Evolutionary conservation across 2,797 vertebrate genomes (phyloP), one percentile per base, ranked within the genome.

Genomic region (Sphenodon punctatus): DNA sequence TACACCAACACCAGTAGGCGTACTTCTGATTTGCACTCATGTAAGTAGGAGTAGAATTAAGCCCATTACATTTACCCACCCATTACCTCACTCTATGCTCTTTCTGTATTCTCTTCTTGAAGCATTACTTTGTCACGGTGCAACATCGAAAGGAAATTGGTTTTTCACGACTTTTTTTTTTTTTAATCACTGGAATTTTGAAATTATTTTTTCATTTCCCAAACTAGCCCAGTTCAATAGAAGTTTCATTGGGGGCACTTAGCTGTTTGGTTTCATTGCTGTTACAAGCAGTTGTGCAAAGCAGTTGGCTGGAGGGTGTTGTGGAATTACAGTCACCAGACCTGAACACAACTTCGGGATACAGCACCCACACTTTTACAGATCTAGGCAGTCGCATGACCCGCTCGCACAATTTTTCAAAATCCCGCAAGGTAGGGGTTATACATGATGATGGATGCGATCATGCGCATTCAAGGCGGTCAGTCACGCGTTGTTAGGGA

Each of bases 321-420:
- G 45, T 45, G 10, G 45, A 46, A 46, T 46, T 30, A 19, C 22
- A 53, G 4, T 20, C 0, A 0, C 1, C 65, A 63, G 23, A 7
- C 13, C 25, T 5, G 4, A 12, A 46, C n/a, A 64, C 13, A 43
- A 39, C 56, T 75, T 8, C 49, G 61, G 25, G 45, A 67, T 19
- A 4, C 1, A 0, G 9, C 8, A 1, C 2, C 1, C 25, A 27
- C 30, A 30, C 17, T 68, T 17, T 32, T 10, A 4, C 1, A 1
- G 41, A 23, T n/a, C 11, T 49, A 49, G 48, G 36, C 7, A 1
- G 0, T 9, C 15, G 20, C 34, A 80, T n/a, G n/a, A n/a, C n/a
- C n/a, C n/a, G n/a, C n/a, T n/a, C n/a, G n/a, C n/a, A n/a, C n/a
- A n/a, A n/a, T n/a, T n/a, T n/a, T n/a, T n/a, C n/a, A n/a, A n/a